Evolutionary conservation across 1,140 invertebrate genomes (phyloP).

Genomic region (Holcopasites calliopsidis): DNA sequence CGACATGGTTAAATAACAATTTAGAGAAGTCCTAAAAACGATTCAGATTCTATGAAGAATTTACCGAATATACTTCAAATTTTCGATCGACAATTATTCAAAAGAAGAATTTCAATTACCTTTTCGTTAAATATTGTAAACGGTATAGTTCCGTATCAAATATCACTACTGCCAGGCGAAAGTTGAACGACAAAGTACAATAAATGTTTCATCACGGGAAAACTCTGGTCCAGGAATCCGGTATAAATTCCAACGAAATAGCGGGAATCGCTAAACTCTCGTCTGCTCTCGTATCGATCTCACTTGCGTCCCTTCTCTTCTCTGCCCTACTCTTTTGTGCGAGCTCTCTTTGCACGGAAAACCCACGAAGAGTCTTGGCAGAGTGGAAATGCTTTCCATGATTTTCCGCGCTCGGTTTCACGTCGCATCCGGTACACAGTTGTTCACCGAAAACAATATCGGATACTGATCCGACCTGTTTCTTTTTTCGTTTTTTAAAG

Average conservation of each 20-base stretch:
- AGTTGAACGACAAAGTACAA: not conserved
- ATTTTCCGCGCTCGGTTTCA: constrained; percentile 49
- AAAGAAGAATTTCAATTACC: too few relatives aligned
- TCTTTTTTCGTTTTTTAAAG: too few relatives aligned
- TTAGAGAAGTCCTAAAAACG: too few relatives aligned
- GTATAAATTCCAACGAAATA: constrained; percentile 34
- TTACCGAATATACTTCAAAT: too few relatives aligned
- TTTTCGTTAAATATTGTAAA: too few relatives aligned
- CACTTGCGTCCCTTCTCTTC: constrained; percentile 45
- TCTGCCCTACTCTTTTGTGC: constrained; percentile 41
- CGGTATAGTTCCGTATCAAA: too few relatives aligned
- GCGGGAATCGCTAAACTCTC: constrained; percentile 55
- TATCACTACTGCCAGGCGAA: not conserved
- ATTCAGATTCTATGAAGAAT: too few relatives aligned
- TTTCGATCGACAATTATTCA: too few relatives aligned
- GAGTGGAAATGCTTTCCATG: constrained; percentile 46
- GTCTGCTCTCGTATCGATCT: constrained; percentile 59
- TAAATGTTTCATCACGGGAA: not conserved
- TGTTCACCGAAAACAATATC: constrained; percentile 47
- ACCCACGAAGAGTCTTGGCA: constrained; percentile 40
- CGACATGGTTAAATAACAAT: too few relatives aligned
- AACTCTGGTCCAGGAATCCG: constrained; percentile 25
- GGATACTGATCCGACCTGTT: constrained; percentile 17
- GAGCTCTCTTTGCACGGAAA: constrained; percentile 40
- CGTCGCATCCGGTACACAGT: constrained; percentile 42